Conservation (phyloP, 1,140 invertebrate genomes). For the Lordiphosa mommai region DNA sequence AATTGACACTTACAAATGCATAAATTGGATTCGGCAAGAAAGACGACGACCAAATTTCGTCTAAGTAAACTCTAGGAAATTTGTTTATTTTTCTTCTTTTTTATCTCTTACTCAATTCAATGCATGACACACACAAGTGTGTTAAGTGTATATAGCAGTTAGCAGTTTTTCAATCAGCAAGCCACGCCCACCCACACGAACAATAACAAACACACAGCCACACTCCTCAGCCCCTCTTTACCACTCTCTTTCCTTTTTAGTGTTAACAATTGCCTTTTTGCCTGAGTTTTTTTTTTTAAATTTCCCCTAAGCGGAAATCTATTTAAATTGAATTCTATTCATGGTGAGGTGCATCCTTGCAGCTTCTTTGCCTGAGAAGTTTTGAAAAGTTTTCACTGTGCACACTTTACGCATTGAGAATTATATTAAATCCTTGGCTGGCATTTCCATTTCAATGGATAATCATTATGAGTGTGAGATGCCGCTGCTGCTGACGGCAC, state of each 20-base stretch:
- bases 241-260: conserved; percentile 12
- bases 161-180: conserved; percentile 74
- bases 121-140: conserved; percentile 39
- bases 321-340: conserved; percentile 77
- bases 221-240: conserved; percentile 5
- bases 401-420: conserved; percentile 60
- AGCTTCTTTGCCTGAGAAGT: conserved; percentile 16
- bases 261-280: conserved; percentile 65
- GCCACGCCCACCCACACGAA: conserved; percentile 29
- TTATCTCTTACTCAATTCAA: conserved; percentile 31
- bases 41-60: no score
- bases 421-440: conserved; percentile 76
- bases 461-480: conserved; percentile 73
- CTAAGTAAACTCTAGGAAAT: background rate
- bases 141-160: conserved; percentile 56
- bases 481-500: conserved; percentile 43
- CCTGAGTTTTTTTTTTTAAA: conserved; percentile 54
- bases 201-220: conserved; percentile 6
- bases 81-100: conserved; percentile 36
- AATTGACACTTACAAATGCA: no score
- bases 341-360: conserved; percentile 52
- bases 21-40: no score
- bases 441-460: conserved; percentile 78
- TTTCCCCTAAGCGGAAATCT: conserved; percentile 78
- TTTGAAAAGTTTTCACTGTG: conserved; percentile 55